Base-by-base conservation (phyloP, 2,113 vertebrate genomes). In the Hipposideros armiger region DNA sequence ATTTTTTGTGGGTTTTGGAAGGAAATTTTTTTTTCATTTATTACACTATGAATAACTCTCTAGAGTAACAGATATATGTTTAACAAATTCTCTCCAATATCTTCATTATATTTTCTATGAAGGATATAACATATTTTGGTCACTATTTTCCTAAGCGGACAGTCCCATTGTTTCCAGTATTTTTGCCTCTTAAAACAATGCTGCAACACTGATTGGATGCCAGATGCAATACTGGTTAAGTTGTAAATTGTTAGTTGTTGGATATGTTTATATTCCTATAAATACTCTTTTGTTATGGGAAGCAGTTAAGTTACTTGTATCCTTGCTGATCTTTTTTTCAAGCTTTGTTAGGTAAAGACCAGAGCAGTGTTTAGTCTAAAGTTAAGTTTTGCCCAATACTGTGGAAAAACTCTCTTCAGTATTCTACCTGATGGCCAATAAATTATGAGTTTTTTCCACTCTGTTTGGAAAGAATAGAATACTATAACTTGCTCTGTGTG, bases 201-300 rank as follows among this genome's bases (percentile, higher is more conserved):
- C 26, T 50, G 11, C 8, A 24, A 32, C 36, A 69, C 15, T 54
- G 40, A 52, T 10, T 83, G n/a, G 16, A 70, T 70, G 32, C 28
- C n/a, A 73, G 5, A 82, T 15, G 20, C 24, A 56, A 91, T 15
- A 10, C 20, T 70, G 42, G 69, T 26, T 72, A 36, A 84, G 62
- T 74, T 78, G 80, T 60, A 88, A 69, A 15, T 40, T 76, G 5
- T 40, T 90, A 62, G 28, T 20, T 87, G 26, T 19, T 82, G 47
- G 42, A 17, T 87, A 56, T 82, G 9, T 90, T 95, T 90, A 56
- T 50, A 85, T 81, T 88, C 36, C 40, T 74, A 24, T 40, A 84
- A 93, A 56, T 81, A 64, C 47, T 36, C 40, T 40, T 85, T 77
- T 86, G 22, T 50, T 86, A 67, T 77, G 15, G 5, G 76, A 76